Evolutionary conservation across 2,113 vertebrate genomes (phyloP).

Genomic region (Lepidiolamprologus cunningtoni): DNA sequence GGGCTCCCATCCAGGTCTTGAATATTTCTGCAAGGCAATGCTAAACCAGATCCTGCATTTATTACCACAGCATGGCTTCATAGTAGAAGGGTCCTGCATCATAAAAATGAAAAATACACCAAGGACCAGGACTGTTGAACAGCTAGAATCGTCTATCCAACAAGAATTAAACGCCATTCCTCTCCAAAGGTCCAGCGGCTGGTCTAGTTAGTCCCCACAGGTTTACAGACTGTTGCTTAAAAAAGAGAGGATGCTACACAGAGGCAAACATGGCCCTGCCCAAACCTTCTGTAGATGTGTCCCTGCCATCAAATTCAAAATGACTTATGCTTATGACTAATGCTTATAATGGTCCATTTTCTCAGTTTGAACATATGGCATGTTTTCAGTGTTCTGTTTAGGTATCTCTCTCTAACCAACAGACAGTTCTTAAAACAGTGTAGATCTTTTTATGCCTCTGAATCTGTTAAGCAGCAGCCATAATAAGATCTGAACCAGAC

Average conservation of each 20-base stretch:
- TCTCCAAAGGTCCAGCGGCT: not conserved
- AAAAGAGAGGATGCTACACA: not conserved
- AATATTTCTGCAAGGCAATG: not conserved
- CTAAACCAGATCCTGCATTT: not conserved
- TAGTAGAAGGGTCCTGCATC: not conserved
- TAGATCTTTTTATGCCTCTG: not conserved
- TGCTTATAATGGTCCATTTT: not conserved
- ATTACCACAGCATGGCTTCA: not conserved
- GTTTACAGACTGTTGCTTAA: not conserved
- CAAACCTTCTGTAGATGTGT: not conserved
- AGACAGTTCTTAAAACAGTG: not conserved
- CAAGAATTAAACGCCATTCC: not conserved
- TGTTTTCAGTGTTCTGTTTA: not conserved
- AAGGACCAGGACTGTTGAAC: not conserved
- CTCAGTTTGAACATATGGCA: not conserved
- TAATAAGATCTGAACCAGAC: not conserved
- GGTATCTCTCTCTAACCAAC: not conserved
- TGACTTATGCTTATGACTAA: not conserved
- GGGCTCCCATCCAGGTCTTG: not conserved
- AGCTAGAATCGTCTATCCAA: not conserved
- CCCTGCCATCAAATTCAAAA: not conserved
- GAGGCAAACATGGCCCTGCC: not conserved
- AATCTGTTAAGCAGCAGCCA: not conserved
- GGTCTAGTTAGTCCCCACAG: not conserved
- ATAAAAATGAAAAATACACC: not conserved